Evolutionary conservation across 2,888 invertebrate species (phyloP).

Genomic region (Torymus tubicola): DNA sequence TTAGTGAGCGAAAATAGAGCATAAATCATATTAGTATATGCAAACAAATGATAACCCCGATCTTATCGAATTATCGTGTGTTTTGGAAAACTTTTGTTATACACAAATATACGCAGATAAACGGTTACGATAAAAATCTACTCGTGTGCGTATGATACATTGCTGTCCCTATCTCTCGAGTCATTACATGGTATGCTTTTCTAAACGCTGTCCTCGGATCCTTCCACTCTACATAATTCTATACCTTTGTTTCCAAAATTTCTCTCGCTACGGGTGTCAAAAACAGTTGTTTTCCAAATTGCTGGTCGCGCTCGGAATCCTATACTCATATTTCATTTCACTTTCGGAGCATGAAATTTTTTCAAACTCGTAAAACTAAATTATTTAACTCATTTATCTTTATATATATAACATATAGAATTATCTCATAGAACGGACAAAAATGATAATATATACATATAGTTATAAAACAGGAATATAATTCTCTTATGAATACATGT

Average conservation of each 20-base stretch:
- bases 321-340: conserved; percentile 38
- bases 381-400: too few species aligned
- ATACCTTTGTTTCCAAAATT: conserved; percentile 1
- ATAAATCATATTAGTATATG: too few species aligned
- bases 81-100: too few species aligned
- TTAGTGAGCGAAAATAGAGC: too few species aligned
- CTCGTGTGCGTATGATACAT: conserved; percentile 28
- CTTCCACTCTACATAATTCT: conserved; percentile 29
- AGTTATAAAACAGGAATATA: too few species aligned
- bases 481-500: too few species aligned
- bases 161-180: background rate
- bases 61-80: too few species aligned
- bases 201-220: conserved; percentile 15
- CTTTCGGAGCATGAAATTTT: background rate
- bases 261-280: conserved; percentile 24
- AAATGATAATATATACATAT: too few species aligned
- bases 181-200: conserved; percentile 3
- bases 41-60: too few species aligned
- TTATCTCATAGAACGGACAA: too few species aligned
- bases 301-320: background rate
- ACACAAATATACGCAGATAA: background rate
- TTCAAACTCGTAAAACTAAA: too few species aligned
- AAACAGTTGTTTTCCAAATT: conserved; percentile 25
- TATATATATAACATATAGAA: too few species aligned
- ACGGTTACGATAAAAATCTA: background rate